Evolutionary conservation across 2,113 vertebrate genomes (phyloP).

Genomic region (Neolamprologus kungweensis): DNA sequence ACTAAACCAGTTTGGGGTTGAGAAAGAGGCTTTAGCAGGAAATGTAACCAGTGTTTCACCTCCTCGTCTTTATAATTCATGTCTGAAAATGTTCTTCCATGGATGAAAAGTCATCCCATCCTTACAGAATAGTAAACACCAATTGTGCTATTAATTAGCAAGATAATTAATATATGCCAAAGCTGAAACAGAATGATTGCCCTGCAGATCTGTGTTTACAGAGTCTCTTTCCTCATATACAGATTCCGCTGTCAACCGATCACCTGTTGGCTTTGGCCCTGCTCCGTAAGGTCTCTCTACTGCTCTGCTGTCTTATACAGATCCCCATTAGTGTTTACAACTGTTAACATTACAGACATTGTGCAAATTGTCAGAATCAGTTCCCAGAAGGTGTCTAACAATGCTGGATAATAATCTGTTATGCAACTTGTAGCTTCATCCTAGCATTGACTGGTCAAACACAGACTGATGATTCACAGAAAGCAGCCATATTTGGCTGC

Average conservation of each 20-base stretch:
- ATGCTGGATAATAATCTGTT: background rate
- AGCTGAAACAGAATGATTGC: background rate
- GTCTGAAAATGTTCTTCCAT: slow-evolving; percentile 8
- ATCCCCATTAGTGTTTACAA: slow-evolving; percentile 7
- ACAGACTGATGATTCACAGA: background rate
- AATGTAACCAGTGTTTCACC: background rate
- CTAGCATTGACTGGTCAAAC: background rate
- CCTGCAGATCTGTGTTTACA: slow-evolving; percentile 33
- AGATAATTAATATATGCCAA: slow-evolving; percentile 4
- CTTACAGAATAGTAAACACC: slow-evolving; percentile 21
- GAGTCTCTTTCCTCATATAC: background rate
- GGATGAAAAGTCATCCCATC: background rate
- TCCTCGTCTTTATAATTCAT: background rate
- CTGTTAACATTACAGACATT: background rate
- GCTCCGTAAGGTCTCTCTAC: background rate
- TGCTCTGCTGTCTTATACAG: background rate
- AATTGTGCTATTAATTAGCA: slow-evolving; percentile 41
- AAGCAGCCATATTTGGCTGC: background rate
- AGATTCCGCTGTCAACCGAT: background rate
- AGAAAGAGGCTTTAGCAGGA: background rate
- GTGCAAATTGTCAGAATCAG: background rate
- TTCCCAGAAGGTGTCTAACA: background rate
- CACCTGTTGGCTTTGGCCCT: background rate
- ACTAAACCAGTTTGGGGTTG: background rate
- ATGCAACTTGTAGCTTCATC: background rate